phyloP scores from a whole-genome alignment of 2,888 invertebrate species.

The Drosophila kanekoi region DNA sequence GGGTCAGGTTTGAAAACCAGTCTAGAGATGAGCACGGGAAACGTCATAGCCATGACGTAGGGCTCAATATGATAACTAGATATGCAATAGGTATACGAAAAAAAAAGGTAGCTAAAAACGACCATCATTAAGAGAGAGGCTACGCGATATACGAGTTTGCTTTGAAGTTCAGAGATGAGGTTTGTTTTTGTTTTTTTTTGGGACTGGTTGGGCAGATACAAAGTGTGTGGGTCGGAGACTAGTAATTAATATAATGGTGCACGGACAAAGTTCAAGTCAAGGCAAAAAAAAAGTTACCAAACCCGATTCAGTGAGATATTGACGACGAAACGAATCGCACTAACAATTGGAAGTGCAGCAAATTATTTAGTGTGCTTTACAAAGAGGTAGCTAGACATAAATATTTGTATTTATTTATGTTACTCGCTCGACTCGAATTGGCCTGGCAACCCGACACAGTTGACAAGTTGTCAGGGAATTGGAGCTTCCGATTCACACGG shows the following conservation, averaged over 20 bases:
- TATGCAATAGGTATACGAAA: conserved; percentile 13
- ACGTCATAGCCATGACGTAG: conserved; percentile 50
- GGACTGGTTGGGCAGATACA: conserved; percentile 29
- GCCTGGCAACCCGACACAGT: conserved; percentile 65
- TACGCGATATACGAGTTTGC: conserved; percentile 32
- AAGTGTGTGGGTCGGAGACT: conserved; percentile 31
- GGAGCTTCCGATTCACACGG: not conserved
- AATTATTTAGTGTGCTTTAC: not conserved
- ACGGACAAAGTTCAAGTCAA: conserved; percentile 49
- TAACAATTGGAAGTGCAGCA: conserved; percentile 12
- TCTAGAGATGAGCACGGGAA: conserved; percentile 6
- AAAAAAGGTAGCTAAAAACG: conserved; percentile 2
- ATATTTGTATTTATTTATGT: conserved; percentile 13
- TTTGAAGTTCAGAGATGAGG: conserved; percentile 27
- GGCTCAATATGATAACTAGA: conserved; percentile 15
- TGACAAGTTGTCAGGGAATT: conserved; percentile 43
- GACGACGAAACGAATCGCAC: conserved; percentile 44
- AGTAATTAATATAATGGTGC: conserved; percentile 54
- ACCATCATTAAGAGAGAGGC: conserved; percentile 29
- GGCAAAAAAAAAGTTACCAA: conserved; percentile 17
- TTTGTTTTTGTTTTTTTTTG: not conserved
- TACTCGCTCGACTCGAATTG: conserved; percentile 46
- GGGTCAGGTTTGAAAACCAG: conserved; percentile 52
- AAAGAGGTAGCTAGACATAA: conserved; percentile 22
- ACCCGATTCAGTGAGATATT: conserved; percentile 43